phyloP scores from a whole-genome alignment of 2,113 vertebrate species.

The Picathartes gymnocephalus region DNA sequence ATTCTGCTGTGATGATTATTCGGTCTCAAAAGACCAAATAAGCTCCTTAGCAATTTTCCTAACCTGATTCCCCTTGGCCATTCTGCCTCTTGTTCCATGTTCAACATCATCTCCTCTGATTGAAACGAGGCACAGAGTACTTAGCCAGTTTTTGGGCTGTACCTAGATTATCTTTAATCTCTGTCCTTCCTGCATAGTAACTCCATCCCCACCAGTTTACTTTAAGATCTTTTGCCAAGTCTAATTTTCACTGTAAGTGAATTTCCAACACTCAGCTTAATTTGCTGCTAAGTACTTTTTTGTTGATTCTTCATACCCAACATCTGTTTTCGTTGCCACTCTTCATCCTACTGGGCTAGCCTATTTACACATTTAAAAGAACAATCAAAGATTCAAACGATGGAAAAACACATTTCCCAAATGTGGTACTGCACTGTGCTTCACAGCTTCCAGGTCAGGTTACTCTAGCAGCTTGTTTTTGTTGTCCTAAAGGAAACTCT shows the following conservation, averaged over 20 bases:
- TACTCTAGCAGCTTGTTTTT: not conserved
- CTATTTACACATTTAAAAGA: not conserved
- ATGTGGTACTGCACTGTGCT: not conserved
- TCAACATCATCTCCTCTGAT: not conserved
- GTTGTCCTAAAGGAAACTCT: not conserved
- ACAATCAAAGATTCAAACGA: not conserved
- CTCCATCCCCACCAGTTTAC: not conserved
- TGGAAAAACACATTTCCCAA: not conserved
- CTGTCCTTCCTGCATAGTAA: not conserved
- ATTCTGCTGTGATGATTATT: not conserved
- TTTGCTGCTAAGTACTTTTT: not conserved
- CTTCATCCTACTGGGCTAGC: not conserved
- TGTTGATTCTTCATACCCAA: not conserved
- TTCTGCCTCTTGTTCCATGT: not conserved
- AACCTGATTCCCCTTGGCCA: not conserved
- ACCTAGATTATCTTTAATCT: slow-evolving; percentile 7
- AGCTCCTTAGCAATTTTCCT: slow-evolving; percentile 2
- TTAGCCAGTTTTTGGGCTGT: not conserved
- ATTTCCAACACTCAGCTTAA: not conserved
- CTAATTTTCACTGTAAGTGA: not conserved
- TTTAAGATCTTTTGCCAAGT: not conserved
- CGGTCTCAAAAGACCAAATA: slow-evolving; percentile 17
- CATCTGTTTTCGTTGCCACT: not conserved
- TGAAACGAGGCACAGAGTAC: not conserved
- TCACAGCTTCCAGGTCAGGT: not conserved